phyloP scores from a whole-genome alignment of 1,140 invertebrate species.

The Papilio aristodemus region DNA sequence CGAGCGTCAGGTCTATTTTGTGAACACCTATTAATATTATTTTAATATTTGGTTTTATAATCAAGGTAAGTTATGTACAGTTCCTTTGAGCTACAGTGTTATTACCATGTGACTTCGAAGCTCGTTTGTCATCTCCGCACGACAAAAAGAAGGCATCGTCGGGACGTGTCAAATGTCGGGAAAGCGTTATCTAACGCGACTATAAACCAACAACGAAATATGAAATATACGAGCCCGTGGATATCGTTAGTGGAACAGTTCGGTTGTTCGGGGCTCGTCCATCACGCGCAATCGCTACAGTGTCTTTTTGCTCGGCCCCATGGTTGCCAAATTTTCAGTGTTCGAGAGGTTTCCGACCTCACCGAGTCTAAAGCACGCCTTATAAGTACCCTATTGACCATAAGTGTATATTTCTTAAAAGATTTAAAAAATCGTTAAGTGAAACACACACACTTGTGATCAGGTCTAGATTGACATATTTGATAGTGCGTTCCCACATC shows the following conservation, averaged over 20 bases:
- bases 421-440: no score
- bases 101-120: background rate
- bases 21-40: no score
- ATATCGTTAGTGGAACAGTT: constrained; percentile 59
- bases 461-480: no score
- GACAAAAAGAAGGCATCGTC: constrained; percentile 9
- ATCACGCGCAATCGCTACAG: constrained; percentile 62
- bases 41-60: no score
- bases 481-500: no score
- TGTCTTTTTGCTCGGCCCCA: constrained; percentile 42
- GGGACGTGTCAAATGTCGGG: constrained; percentile 20
- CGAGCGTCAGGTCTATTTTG: no score
- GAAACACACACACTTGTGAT: no score
- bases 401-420: no score
- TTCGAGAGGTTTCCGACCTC: background rate
- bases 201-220: constrained; percentile 26
- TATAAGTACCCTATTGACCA: no score
- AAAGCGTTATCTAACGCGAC: constrained; percentile 27
- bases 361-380: background rate
- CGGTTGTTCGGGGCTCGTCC: constrained; percentile 56
- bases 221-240: constrained; percentile 32
- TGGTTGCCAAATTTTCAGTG: constrained; percentile 26
- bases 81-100: background rate
- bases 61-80: background rate
- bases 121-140: constrained; percentile 9